Conservation (phyloP, 2,113 vertebrate genomes). For the Panthera tigris region DNA sequence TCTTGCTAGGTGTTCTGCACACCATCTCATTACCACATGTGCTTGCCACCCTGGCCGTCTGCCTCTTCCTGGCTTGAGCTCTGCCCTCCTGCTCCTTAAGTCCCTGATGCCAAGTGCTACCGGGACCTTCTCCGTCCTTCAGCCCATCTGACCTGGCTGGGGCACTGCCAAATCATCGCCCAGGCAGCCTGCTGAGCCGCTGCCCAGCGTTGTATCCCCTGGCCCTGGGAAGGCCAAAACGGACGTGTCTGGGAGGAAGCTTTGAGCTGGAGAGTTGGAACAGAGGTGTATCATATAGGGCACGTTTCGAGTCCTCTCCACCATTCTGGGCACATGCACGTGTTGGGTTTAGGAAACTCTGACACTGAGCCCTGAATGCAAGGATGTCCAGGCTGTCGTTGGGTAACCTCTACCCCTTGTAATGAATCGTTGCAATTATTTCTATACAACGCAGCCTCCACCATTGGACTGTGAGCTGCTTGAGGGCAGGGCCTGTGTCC, state of each 20-base stretch:
- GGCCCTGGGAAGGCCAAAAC: rapidly evolving
- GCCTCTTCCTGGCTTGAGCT: neutral
- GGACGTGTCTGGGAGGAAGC: neutral
- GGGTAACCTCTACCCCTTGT: neutral
- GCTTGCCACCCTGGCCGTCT: neutral
- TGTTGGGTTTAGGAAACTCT: neutral
- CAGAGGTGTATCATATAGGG: neutral
- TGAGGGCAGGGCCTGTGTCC: neutral
- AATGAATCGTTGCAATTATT: neutral
- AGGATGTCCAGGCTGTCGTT: rapidly evolving
- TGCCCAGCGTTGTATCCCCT: neutral
- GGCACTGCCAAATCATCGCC: neutral
- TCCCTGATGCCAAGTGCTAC: neutral
- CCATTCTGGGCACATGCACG: neutral
- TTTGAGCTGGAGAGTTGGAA: neutral
- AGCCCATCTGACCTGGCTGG: neutral
- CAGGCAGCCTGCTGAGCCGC: neutral
- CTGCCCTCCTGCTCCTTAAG: neutral
- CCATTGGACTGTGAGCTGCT: neutral
- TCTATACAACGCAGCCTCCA: neutral
- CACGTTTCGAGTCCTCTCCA: neutral
- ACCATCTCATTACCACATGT: neutral
- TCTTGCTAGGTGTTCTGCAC: neutral
- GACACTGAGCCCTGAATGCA: neutral
- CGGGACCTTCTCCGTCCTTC: neutral